Base-by-base conservation (phyloP, 2,888 invertebrate genomes). In the Torymus tubicola region DNA sequence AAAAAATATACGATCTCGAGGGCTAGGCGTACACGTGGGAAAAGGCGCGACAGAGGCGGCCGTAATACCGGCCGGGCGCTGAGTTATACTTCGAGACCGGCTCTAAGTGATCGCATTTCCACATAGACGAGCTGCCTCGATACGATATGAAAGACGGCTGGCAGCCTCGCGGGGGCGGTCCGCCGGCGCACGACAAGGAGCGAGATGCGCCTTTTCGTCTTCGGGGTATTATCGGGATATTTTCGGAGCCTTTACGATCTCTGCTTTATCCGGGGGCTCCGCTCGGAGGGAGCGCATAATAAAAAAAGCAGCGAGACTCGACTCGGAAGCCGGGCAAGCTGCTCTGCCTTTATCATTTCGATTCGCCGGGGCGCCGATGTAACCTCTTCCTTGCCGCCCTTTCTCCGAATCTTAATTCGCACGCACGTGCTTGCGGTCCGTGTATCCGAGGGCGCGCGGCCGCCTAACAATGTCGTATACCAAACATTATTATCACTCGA, bases 21-120 rank as follows among this genome's bases (percentile, higher is more conserved):
- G 60, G 58, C 18, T n/a, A 24, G n/a, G 42, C 80, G 84, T 81
- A 82, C 85, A 86, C 85, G 84, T 84, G 84, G 80, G 84, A 83
- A 83, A 77, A 77, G 78, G 80, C 79, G 77, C 69, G 83, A 85
- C 85, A 84, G 82, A 67, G 53, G 13, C 14, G 74, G 65, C 55
- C 14, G 72, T 69, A 79, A 74, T 74, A 58, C 64, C 64, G 81
- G 84, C 68, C 31, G 5, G 83, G 84, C 16, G 18, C 79, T 79
- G 87, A 89, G 90, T 89, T 89, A 89, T 89, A 89, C 89, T 69
- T 87, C 88, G 88, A 88, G 87, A 87, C 87, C 87, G 88, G 85
- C 87, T 89, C 89, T 90, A 90, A 90, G 90, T 88, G 90, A 90
- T 90, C 90, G 88, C 89, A 90, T 90, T 90, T 90, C 89, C 90